phyloP scores from a whole-genome alignment of 2,113 vertebrate species.

The Chaetodon auriga region DNA sequence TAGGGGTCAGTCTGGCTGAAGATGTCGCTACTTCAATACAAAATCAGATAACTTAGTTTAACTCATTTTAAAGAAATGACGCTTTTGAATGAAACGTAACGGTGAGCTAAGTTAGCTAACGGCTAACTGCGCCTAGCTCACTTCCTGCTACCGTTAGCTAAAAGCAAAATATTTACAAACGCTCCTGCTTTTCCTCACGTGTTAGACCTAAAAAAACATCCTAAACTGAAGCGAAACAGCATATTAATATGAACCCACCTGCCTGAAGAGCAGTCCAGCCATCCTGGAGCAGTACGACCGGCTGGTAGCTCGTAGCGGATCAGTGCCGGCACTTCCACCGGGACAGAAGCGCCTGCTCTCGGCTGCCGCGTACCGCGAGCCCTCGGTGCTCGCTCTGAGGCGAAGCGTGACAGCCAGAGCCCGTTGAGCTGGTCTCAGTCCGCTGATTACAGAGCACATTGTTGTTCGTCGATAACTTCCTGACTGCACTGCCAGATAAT shows the following conservation, averaged over 20 bases:
- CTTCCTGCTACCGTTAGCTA: not conserved
- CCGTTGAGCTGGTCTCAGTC: conserved; percentile 2
- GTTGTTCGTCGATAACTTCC: accelerated
- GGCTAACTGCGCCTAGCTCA: not conserved
- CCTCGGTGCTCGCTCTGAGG: conserved; percentile 20
- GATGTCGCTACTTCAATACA: not conserved
- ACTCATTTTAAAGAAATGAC: not conserved
- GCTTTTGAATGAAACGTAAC: not conserved
- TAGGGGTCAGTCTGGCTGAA: not conserved
- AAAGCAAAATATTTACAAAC: not conserved
- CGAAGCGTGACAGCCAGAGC: conserved; percentile 45
- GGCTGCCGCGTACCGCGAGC: conserved; percentile 36
- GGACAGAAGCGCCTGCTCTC: not conserved
- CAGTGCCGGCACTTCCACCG: accelerated
- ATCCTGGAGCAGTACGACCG: conserved; percentile 64
- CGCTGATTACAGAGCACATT: conserved; percentile 68
- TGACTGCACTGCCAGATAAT: not conserved
- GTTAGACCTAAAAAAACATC: accelerated
- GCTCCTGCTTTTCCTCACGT: not conserved
- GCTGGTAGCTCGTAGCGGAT: not conserved
- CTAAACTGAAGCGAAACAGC: not conserved
- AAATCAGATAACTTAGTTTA: no score
- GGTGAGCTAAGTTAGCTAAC: not conserved
- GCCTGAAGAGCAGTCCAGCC: conserved; percentile 80
- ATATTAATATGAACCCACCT: conserved; percentile 54